These are phyloP conservation scores for Lagopus leucura DNA, from an alignment of 2,113 vertebrate genomes.

Conservation along the genomic window DNA sequence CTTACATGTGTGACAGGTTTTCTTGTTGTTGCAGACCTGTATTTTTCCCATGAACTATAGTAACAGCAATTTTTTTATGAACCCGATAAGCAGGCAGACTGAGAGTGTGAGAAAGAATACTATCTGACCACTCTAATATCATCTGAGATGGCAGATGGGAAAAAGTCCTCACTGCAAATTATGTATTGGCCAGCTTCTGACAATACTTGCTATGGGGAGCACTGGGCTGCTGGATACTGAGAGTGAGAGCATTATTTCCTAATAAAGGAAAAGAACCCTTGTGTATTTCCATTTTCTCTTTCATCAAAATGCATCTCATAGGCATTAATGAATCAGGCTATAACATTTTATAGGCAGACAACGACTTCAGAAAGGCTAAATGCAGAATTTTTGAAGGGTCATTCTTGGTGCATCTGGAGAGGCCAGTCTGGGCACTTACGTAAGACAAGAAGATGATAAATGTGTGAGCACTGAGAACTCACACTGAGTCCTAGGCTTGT, in stretches of 20 bases:
- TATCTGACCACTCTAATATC: neutral
- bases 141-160: neutral
- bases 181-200: neutral
- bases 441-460: conserved; percentile 43
- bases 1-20: neutral
- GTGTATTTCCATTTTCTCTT: neutral
- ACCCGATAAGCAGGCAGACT: neutral
- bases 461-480: neutral
- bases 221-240: neutral
- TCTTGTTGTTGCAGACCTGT: neutral
- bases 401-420: neutral
- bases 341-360: conserved; percentile 31
- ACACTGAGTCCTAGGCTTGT: neutral
- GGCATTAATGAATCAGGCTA: neutral
- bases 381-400: conserved; percentile 28
- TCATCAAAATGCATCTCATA: neutral
- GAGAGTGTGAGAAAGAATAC: neutral
- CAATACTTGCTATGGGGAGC: neutral
- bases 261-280: neutral
- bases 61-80: neutral
- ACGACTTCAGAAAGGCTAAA: conserved; percentile 13
- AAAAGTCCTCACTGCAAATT: neutral
- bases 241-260: neutral
- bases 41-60: neutral
- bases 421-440: conserved; percentile 25